Conservation (phyloP, 2,888 invertebrate species). For the Cremastinae sp. region DNA sequence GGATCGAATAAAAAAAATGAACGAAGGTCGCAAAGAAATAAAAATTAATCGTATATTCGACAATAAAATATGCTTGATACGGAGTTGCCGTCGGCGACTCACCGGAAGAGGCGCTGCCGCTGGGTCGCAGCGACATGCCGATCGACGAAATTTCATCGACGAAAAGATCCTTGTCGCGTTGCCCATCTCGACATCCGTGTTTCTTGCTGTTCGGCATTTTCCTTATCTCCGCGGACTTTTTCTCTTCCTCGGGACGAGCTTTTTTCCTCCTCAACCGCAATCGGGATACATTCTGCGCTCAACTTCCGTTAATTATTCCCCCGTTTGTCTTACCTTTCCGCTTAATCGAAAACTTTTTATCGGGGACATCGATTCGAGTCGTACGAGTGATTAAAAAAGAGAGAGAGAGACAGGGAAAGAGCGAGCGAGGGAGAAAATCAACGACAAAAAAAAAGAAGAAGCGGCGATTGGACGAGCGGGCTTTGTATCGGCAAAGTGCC, state of each 20-base stretch:
- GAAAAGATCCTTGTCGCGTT: conserved; percentile 76
- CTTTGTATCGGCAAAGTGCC: conserved; percentile 29
- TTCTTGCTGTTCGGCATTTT: conserved; percentile 77
- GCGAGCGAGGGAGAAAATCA: too few relatives aligned
- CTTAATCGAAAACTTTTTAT: conserved; percentile 8
- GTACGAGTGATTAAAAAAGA: conserved; percentile 10
- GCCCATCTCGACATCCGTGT: conserved; percentile 74
- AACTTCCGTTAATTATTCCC: conserved; percentile 31
- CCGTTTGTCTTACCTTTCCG: conserved; percentile 3
- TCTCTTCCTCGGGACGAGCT: conserved; percentile 19
- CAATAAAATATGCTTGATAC: conserved; percentile 1
- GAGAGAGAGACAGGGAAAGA: too few relatives aligned
- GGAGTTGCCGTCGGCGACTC: conserved; percentile 80
- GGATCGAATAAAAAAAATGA: too few relatives aligned
- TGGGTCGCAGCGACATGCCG: conserved; percentile 90
- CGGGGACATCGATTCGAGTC: conserved; percentile 31
- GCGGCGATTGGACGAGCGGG: conserved; percentile 1
- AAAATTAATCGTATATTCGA: too few relatives aligned
- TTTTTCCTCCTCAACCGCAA: conserved; percentile 31
- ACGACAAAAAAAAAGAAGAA: conserved; percentile 14
- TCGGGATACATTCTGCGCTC: conserved; percentile 42
- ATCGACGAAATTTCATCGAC: conserved; percentile 89
- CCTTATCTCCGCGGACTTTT: conserved; percentile 43
- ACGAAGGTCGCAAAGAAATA: too few relatives aligned
- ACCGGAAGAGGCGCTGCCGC: conserved; percentile 89